Evolutionary conservation across 2,113 vertebrate genomes (phyloP).

Genomic region (Xenopus borealis): DNA sequence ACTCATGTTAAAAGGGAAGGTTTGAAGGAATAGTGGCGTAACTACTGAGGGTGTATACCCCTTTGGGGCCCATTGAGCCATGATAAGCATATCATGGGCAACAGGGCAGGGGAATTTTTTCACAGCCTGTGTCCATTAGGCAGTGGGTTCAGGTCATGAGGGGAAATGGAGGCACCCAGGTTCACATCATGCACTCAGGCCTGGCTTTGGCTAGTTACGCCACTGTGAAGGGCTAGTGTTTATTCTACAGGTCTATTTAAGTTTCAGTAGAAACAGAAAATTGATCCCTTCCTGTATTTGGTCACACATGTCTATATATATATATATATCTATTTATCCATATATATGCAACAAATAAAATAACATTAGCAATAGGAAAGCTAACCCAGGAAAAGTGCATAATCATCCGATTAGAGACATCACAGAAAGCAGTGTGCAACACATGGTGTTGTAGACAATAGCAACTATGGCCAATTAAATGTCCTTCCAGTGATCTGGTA

Average conservation of each 20-base stretch:
- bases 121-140: no score
- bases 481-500: conserved; percentile 94
- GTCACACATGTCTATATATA: conserved; percentile 67
- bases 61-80: no score
- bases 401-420: conserved; percentile 60
- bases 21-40: background rate
- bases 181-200: no score
- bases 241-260: conserved; percentile 45
- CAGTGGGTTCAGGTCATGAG: no score
- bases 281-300: conserved; percentile 75
- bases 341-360: conserved; percentile 57
- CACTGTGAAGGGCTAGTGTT: background rate
- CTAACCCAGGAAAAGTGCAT: conserved; percentile 71
- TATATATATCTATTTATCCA: conserved; percentile 60
- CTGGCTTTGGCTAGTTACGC: no score
- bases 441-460: conserved; percentile 58
- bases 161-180: no score
- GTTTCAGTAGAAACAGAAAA: conserved; percentile 64
- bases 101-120: no score
- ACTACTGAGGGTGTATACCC: no score
- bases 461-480: conserved; percentile 88
- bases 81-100: no score
- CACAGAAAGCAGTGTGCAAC: conserved; percentile 58
- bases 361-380: conserved; percentile 56
- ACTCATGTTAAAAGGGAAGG: background rate